Evolutionary conservation across 1,140 invertebrate species (phyloP), one percentile per base, ranked within the genome.

Genomic region (Colletes gigas): DNA sequence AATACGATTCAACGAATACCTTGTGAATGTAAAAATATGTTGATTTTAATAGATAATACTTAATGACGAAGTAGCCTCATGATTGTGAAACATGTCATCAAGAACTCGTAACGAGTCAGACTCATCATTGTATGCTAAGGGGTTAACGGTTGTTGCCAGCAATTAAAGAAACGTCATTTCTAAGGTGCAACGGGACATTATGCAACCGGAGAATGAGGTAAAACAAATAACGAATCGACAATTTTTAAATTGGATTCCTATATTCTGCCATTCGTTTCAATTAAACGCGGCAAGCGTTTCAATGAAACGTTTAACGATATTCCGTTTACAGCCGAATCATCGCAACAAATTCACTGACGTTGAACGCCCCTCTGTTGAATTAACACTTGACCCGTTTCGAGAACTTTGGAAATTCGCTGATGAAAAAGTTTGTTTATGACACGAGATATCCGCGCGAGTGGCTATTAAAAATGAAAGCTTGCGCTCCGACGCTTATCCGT

Each of bases 341-440:
- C 21, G 50, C 47, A 55, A 78, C 69, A 72, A 71, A 72, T 71
- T 71, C 57, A 62, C 17, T n/a, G 41, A 41, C 41, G 9, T 30
- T 7, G 63, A 47, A 67, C 50, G n/a, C 6, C 8, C 19, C 30
- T 6, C 14, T 41, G 60, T 66, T 73, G 60, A 30, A 57, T 57
- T 54, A 57, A 79, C 69, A 10, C 60, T 79, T 73, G 69, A 79
- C 77, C 77, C 17, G 1, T 44, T 65, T 65, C 52, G 17, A 44
- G 50, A 60, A 47, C 50, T 65, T 79, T 30, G 50, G 19, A 79
- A 73, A 73, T 79, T 50, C 70, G 60, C 73, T 57, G 77, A 79
- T 79, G 44, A 73, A 79, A 78, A 78, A 78, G 59, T 72, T 78
- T 73, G 77, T 78, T 78, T 60, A 65, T 78, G 69, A 72, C 69